Base-by-base conservation (phyloP, 1,140 invertebrate genomes). In the Subanguina moxae region DNA sequence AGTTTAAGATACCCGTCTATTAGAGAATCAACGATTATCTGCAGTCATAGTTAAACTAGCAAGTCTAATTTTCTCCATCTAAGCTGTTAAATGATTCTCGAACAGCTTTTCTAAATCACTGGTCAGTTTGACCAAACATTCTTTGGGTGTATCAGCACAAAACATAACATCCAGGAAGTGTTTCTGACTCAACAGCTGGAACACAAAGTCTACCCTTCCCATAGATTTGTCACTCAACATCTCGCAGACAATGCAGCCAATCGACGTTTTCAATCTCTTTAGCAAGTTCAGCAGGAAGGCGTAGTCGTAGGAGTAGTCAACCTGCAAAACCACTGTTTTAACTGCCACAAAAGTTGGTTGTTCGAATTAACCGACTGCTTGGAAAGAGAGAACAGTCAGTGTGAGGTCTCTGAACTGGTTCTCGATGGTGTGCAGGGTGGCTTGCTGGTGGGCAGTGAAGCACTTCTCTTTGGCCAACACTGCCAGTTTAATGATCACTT, bases 401-500 rank as follows among this genome's bases (percentile, higher is more conserved):
- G 48, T 21, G 3, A 52, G 17, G 48, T 15, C 23, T 19, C 23
- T 19, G 23, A 52, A 52, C 23, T 52, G 48, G n/a, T 8, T 25
- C 23, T 52, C 48, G 8, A 52, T 25, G 17, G 3, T 25, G n/a
- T 7, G n/a, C 48, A 52, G 17, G 8, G 48, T 25, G n/a, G n/a
- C n/a, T 52, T 52, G 48, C n/a, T 52, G 48, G 8, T 52, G 3
- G 17, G n/a, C 3, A 8, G 48, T 25, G n/a, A 52, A 25, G 17
- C n/a, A 21, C n/a, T 52, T 52, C 23, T 52, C 48, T 25, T 52
- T 52, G 1, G 48, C 48, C n/a, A 52, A 25, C 48, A 52, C n/a
- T 19, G n/a, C 48, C n/a, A 52, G n/a, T 52, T 52, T 52, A 3
- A 52, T 25, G 48, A 15, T 52, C 48, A 52, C 48, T 52, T 52